Percentiles rank a stretch among this genome's conserved stretches.
These are phyloP conservation scores for Pogonognathellus flavescens DNA, from an alignment of 1,140 invertebrate genomes.

Conservation along the genomic window DNA sequence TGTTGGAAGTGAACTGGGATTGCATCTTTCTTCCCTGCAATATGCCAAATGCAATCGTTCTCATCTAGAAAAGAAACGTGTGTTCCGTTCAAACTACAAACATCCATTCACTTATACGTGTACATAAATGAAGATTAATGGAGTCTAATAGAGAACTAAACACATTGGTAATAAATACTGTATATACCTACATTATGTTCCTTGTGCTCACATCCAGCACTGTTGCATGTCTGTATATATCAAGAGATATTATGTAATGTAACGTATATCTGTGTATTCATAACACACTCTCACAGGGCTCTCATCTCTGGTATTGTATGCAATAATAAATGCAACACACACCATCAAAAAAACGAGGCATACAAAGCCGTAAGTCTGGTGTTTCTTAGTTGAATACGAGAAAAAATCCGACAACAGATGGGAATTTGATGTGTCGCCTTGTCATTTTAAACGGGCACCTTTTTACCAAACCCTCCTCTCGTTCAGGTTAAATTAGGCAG, in stretches of 20 bases:
- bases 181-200: not conserved
- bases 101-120: not conserved
- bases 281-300: not conserved
- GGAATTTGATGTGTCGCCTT: conserved; percentile 29
- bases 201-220: not conserved
- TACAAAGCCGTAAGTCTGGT: not conserved
- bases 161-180: not conserved
- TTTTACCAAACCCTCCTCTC: not conserved
- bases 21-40: not conserved
- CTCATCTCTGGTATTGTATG: not conserved
- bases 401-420: conserved; percentile 25
- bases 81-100: not conserved
- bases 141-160: conserved; percentile 4
- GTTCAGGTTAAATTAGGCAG: not conserved
- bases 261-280: not conserved
- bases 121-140: conserved; percentile 36
- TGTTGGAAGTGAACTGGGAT: too few relatives aligned
- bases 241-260: not conserved
- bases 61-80: not conserved
- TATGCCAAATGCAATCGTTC: not conserved
- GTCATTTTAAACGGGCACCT: conserved; percentile 9
- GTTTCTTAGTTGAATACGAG: not conserved
- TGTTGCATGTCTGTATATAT: not conserved
- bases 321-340: not conserved
- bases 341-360: too few relatives aligned